These are phyloP conservation scores for Desmophyllum pertusum DNA, from an alignment of 92 coral and sea anemone genomes.

Conservation along the genomic window DNA sequence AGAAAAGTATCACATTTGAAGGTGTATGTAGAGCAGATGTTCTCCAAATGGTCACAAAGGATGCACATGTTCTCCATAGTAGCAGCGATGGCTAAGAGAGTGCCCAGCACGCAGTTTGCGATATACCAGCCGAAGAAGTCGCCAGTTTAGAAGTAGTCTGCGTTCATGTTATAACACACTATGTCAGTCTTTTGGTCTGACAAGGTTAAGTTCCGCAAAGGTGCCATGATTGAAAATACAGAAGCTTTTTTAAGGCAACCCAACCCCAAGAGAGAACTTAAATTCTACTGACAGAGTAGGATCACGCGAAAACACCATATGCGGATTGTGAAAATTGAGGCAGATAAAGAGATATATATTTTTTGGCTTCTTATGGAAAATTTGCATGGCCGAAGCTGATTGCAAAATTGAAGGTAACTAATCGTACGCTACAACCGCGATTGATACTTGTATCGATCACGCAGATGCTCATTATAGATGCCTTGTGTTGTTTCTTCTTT, in stretches of 20 bases:
- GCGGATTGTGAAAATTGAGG: neutral
- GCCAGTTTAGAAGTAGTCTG: slow-evolving; percentile 1
- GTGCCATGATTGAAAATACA: neutral
- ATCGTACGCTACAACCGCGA: neutral
- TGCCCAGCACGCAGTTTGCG: neutral
- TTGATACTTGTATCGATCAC: neutral
- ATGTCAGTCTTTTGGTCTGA: neutral
- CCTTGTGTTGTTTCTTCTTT: neutral
- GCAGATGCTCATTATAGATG: neutral
- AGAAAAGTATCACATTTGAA: neutral
- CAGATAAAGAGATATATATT: neutral
- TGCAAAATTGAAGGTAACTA: neutral
- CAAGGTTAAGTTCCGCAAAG: neutral
- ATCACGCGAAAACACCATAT: neutral
- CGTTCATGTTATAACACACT: slow-evolving; percentile 14
- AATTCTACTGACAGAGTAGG: no score
- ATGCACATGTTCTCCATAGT: neutral
- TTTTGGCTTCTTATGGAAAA: neutral
- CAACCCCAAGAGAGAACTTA: neutral
- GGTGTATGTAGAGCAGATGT: neutral
- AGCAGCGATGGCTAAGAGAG: slow-evolving; percentile 15
- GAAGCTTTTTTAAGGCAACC: neutral
- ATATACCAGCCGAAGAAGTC: slow-evolving; percentile 16
- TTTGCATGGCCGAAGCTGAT: neutral
- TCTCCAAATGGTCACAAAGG: slow-evolving; percentile 18